Evolutionary conservation across 2,888 invertebrate genomes (phyloP).

Genomic region (Epirrita christyi): DNA sequence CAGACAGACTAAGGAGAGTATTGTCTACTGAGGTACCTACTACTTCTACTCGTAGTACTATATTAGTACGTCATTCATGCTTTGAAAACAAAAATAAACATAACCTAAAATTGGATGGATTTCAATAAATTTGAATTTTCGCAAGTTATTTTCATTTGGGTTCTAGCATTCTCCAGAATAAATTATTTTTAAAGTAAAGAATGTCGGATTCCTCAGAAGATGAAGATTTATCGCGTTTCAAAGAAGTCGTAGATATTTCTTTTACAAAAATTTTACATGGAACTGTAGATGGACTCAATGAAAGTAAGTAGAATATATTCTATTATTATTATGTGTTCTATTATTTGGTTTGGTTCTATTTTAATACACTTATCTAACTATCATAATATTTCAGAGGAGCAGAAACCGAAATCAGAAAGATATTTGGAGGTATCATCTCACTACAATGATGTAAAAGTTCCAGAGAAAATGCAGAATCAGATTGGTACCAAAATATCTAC

Average conservation of each 20-base stretch:
- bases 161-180: too few relatives aligned
- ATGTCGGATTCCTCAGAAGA: slow-evolving; percentile 82
- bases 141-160: too few relatives aligned
- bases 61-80: too few relatives aligned
- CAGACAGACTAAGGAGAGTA: too few relatives aligned
- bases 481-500: slow-evolving; percentile 80
- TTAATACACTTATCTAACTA: too few relatives aligned
- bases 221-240: slow-evolving; percentile 73
- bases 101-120: background rate
- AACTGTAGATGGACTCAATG: slow-evolving; percentile 47
- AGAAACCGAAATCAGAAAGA: slow-evolving; percentile 61
- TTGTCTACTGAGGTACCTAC: too few relatives aligned
- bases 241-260: slow-evolving; percentile 78
- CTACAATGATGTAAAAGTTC: slow-evolving; percentile 82
- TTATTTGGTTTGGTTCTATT: too few relatives aligned
- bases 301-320: slow-evolving; percentile 29
- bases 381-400: slow-evolving; percentile 21
- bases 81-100: slow-evolving; percentile 7
- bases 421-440: slow-evolving; percentile 73
- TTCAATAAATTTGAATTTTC: too few relatives aligned
- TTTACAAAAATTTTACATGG: slow-evolving; percentile 69
- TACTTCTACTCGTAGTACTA: too few relatives aligned
- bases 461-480: slow-evolving; percentile 77
- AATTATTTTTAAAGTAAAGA: slow-evolving; percentile 22
- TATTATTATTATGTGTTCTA: too few relatives aligned